phyloP scores from a whole-genome alignment of 2,797 vertebrate genomes.

The Cirrhinus molitorella region DNA sequence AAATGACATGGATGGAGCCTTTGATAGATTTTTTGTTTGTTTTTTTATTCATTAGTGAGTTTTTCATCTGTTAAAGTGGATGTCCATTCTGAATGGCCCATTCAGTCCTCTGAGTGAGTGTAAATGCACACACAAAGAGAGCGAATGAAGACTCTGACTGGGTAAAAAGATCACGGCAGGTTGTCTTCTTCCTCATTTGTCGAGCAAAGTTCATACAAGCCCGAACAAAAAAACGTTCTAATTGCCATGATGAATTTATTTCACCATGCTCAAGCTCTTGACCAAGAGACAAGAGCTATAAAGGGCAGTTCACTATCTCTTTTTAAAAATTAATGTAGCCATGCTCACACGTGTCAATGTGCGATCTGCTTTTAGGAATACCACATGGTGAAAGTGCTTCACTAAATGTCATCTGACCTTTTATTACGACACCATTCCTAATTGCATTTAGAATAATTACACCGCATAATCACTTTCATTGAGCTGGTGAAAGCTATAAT shows the following conservation, averaged over 20 bases:
- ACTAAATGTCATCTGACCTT: constrained; percentile 56
- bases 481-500: constrained; percentile 57
- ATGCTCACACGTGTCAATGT: constrained; percentile 5
- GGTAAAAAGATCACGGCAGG: constrained; percentile 26
- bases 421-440: constrained; percentile 54
- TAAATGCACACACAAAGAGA: constrained; percentile 6
- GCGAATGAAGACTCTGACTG: constrained; percentile 10
- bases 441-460: constrained; percentile 61
- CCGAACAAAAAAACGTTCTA: constrained; percentile 37
- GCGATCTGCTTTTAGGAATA: constrained; percentile 21
- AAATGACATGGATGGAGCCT: constrained; percentile 9
- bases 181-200: constrained; percentile 22
- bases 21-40: not conserved
- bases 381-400: not conserved
- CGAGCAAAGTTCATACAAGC: constrained; percentile 37
- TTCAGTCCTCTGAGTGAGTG: constrained; percentile 1
- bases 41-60: not conserved
- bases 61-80: constrained; percentile 3
- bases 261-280: constrained; percentile 8
- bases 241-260: constrained; percentile 51
- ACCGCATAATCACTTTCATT: constrained; percentile 58
- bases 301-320: constrained; percentile 18
- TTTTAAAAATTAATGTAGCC: constrained; percentile 23
- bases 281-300: constrained; percentile 27
- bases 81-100: too few species aligned